phyloP scores from a whole-genome alignment of 2,797 vertebrate species.

The Antennarius maculatus region DNA sequence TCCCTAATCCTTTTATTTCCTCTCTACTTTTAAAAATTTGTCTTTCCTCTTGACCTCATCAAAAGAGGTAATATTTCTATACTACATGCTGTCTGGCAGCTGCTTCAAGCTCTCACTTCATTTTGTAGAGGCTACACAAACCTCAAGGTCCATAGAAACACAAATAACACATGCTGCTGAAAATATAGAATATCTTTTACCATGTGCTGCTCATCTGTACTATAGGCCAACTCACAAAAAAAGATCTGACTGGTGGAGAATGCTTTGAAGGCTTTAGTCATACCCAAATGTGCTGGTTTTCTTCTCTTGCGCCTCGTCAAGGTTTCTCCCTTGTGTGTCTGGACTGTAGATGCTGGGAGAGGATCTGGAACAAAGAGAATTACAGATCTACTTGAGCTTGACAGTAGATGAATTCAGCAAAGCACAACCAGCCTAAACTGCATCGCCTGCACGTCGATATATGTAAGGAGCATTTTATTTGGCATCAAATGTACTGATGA shows the following conservation, averaged over 20 bases:
- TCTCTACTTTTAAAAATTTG: conserved; percentile 54
- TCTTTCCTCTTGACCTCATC: conserved; percentile 68
- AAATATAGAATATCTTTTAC: conserved; percentile 62
- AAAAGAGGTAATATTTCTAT: conserved; percentile 61
- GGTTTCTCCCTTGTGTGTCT: conserved; percentile 71
- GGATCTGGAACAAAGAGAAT: conserved; percentile 80
- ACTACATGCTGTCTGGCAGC: conserved; percentile 55
- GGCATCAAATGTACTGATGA: conserved; percentile 23
- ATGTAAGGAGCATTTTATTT: conserved; percentile 44
- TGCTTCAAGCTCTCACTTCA: conserved; percentile 64
- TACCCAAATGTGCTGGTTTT: conserved; percentile 74
- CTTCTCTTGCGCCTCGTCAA: conserved; percentile 73
- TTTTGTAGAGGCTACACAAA: conserved; percentile 53
- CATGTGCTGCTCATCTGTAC: conserved; percentile 47
- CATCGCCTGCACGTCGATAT: conserved; percentile 50
- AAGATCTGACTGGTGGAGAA: conserved; percentile 61
- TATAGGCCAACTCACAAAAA: conserved; percentile 36
- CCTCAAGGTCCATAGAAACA: conserved; percentile 61
- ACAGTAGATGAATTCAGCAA: conserved; percentile 71
- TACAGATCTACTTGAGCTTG: conserved; percentile 73
- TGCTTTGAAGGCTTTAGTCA: conserved; percentile 78
- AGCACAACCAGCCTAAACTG: conserved; percentile 73
- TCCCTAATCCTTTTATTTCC: conserved; percentile 69
- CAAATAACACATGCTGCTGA: conserved; percentile 64
- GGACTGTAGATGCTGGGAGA: conserved; percentile 67